These are phyloP conservation scores for Chaetogeoica ovagalla DNA, from an alignment of 2,888 invertebrate species.

Conservation along the genomic window DNA sequence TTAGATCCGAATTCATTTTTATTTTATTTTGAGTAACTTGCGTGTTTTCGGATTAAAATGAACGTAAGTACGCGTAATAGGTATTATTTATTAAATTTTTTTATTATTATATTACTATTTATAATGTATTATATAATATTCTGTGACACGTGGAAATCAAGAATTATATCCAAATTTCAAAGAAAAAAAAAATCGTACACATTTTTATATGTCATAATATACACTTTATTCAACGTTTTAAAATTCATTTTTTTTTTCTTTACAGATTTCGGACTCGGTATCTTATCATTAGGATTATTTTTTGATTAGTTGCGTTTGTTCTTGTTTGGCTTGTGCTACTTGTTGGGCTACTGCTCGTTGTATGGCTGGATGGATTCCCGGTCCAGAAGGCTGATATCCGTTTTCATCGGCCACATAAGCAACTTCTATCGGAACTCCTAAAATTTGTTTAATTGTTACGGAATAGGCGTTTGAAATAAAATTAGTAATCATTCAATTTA, in stretches of 20 bases:
- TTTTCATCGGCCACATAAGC: constrained; percentile 57
- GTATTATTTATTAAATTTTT: too few relatives aligned
- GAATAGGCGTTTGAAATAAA: background rate
- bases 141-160: background rate
- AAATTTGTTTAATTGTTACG: background rate
- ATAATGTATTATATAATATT: background rate
- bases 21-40: too few relatives aligned
- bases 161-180: background rate
- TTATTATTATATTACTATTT: background rate
- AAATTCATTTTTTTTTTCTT: constrained; percentile 1
- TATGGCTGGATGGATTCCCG: constrained; percentile 57
- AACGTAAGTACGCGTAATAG: too few relatives aligned
- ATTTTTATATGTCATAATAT: constrained; percentile 3
- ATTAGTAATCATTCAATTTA: too few relatives aligned
- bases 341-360: constrained; percentile 57
- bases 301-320: constrained; percentile 41
- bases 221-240: constrained; percentile 20
- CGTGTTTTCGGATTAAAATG: too few relatives aligned
- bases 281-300: background rate
- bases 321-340: constrained; percentile 56
- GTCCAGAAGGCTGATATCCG: constrained; percentile 57
- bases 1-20: too few relatives aligned
- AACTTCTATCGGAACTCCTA: constrained; percentile 55
- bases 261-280: background rate
- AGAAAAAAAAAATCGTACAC: constrained; percentile 14